phyloP scores from a whole-genome alignment of 2,797 vertebrate species.

The Microctenopoma steveboyesi region DNA sequence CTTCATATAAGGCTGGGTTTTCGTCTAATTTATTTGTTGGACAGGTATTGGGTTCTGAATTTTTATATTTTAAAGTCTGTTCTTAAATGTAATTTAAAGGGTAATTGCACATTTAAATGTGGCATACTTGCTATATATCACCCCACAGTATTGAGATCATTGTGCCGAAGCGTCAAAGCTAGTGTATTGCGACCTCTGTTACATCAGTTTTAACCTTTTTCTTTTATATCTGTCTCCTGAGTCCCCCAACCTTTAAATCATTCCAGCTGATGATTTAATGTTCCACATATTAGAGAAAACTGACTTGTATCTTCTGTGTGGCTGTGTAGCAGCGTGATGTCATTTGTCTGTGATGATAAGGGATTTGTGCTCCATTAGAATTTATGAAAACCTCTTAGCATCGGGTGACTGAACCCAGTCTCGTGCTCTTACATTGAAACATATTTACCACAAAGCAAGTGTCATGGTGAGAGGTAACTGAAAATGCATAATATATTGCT shows the following conservation, averaged over 20 bases:
- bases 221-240: not conserved
- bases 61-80: too few species aligned
- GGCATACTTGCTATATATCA: too few species aligned
- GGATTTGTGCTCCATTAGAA: not conserved
- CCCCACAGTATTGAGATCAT: too few species aligned
- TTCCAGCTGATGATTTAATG: conserved; percentile 2
- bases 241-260: not conserved
- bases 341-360: not conserved
- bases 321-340: not conserved
- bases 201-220: not conserved
- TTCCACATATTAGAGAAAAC: not conserved
- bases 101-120: too few species aligned
- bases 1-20: not conserved
- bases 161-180: not conserved
- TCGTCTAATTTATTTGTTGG: too few species aligned
- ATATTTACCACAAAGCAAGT: not conserved
- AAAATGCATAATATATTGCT: not conserved
- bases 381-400: conserved; percentile 1
- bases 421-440: not conserved
- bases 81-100: too few species aligned
- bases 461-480: not conserved
- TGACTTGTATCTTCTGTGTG: not conserved
- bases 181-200: not conserved
- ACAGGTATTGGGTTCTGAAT: too few species aligned
- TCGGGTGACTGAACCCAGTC: not conserved